Percentiles rank a stretch among this genome's conserved stretches.
phyloP scores from a whole-genome alignment of 2,888 invertebrate genomes.

The Parnassius smintheus region DNA sequence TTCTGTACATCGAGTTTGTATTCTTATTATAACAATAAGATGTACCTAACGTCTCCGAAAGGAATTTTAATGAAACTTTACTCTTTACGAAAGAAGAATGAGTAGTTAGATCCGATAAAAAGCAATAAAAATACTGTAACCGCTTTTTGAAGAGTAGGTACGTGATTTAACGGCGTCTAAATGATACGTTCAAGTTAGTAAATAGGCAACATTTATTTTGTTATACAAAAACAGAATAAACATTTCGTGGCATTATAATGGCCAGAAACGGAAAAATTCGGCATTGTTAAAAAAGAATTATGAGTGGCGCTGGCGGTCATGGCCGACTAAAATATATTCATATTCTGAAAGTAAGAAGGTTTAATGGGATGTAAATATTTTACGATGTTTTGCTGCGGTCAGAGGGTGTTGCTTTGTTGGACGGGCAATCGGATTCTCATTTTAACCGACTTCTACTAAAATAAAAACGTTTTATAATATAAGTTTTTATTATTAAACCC shows the following conservation, averaged over 20 bases:
- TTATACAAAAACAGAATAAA: constrained; percentile 1
- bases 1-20: constrained; percentile 28
- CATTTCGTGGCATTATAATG: constrained; percentile 29
- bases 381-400: constrained; percentile 46
- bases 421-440: neutral
- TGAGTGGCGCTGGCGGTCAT: constrained; percentile 40
- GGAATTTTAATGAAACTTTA: constrained; percentile 23
- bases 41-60: constrained; percentile 10
- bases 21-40: constrained; percentile 24
- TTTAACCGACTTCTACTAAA: too few relatives aligned
- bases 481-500: too few relatives aligned
- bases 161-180: neutral
- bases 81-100: constrained; percentile 9
- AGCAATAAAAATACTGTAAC: neutral
- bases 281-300: constrained; percentile 46
- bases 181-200: neutral
- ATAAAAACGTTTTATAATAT: too few relatives aligned
- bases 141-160: neutral
- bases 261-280: constrained; percentile 9
- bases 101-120: neutral
- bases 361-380: constrained; percentile 43
- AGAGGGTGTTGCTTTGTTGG: constrained; percentile 7
- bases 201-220: neutral
- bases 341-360: constrained; percentile 45
- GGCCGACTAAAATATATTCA: constrained; percentile 34